Percentiles rank a stretch among this genome's conserved stretches.
Conservation (phyloP, 2,888 invertebrate genomes). For the Drosophila neoperkinsi region DNA sequence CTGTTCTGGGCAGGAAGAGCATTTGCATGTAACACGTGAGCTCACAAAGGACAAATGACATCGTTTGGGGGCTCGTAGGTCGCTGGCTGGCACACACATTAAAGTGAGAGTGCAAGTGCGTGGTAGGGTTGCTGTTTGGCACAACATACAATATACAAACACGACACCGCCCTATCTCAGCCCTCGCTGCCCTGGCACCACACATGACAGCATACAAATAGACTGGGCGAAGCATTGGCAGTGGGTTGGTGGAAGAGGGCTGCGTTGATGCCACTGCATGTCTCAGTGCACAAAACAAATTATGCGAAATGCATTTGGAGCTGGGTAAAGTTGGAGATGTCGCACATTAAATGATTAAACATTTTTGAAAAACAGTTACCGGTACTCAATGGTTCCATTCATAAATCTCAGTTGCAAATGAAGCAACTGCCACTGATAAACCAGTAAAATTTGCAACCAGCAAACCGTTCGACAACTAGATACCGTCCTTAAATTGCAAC, state of each 20-base stretch:
- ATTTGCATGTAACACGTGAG: constrained; percentile 79
- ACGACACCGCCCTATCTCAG: constrained; percentile 11
- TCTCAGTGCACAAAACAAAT: constrained; percentile 74
- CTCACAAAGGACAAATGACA: constrained; percentile 77
- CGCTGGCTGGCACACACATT: constrained; percentile 73
- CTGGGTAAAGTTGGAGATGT: constrained; percentile 44
- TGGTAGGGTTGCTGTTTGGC: constrained; percentile 47
- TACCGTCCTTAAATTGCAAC: neutral
- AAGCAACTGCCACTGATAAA: neutral
- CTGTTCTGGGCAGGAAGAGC: constrained; percentile 65
- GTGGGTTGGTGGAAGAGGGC: constrained; percentile 10
- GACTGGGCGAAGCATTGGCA: constrained; percentile 20
- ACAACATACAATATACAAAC: constrained; percentile 32
- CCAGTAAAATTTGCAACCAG: neutral
- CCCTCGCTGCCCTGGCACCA: constrained; percentile 18
- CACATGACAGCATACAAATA: constrained; percentile 59
- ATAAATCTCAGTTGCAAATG: constrained; percentile 15
- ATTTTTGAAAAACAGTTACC: constrained; percentile 16
- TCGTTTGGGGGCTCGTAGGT: constrained; percentile 68
- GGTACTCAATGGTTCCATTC: constrained; percentile 25
- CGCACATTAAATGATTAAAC: constrained; percentile 72
- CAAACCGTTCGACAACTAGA: neutral
- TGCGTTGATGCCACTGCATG: constrained; percentile 54
- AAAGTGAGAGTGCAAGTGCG: constrained; percentile 73
- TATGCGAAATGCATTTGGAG: constrained; percentile 75